Evolutionary conservation across 1,140 invertebrate species (phyloP).

Genomic region (Panulirus ornatus): DNA sequence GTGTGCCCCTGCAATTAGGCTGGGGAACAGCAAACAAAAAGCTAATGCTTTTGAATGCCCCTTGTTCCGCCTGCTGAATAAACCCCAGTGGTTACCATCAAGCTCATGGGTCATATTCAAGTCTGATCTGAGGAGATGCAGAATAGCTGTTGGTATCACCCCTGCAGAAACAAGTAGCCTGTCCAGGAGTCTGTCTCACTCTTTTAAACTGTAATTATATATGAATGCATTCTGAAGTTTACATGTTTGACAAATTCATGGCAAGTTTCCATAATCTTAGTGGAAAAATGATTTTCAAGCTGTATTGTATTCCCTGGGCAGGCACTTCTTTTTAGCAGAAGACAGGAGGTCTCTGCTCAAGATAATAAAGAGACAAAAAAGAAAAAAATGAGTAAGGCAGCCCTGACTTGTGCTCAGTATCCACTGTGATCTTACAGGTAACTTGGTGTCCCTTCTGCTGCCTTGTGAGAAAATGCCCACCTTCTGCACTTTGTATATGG

Average conservation of each 20-base stretch:
- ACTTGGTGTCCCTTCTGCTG: slow-evolving; percentile 45
- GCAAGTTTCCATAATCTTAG: background rate
- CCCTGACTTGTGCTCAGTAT: slow-evolving; percentile 64
- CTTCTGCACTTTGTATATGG: slow-evolving; percentile 49
- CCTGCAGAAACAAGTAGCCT: slow-evolving; percentile 58
- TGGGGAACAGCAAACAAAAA: slow-evolving; percentile 43
- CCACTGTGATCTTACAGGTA: slow-evolving; percentile 67
- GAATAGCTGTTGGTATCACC: slow-evolving; percentile 47
- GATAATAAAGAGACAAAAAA: slow-evolving; percentile 43
- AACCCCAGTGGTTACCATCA: slow-evolving; percentile 53
- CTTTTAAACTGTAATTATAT: background rate
- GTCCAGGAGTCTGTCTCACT: slow-evolving; percentile 53
- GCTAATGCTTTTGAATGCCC: slow-evolving; percentile 48
- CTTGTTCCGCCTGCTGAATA: slow-evolving; percentile 47
- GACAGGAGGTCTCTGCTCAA: slow-evolving; percentile 54
- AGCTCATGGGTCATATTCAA: slow-evolving; percentile 47
- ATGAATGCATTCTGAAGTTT: background rate
- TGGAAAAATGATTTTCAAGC: background rate
- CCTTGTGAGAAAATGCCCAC: slow-evolving; percentile 51
- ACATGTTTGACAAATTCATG: too few species aligned
- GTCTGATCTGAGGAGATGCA: slow-evolving; percentile 56
- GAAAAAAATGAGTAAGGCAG: slow-evolving; percentile 51
- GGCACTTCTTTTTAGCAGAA: slow-evolving; percentile 57
- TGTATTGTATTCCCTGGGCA: slow-evolving; percentile 33
- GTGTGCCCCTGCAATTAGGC: slow-evolving; percentile 30